Conservation (phyloP, 2,797 vertebrate genomes). For the Eidolon dupreanum region DNA sequence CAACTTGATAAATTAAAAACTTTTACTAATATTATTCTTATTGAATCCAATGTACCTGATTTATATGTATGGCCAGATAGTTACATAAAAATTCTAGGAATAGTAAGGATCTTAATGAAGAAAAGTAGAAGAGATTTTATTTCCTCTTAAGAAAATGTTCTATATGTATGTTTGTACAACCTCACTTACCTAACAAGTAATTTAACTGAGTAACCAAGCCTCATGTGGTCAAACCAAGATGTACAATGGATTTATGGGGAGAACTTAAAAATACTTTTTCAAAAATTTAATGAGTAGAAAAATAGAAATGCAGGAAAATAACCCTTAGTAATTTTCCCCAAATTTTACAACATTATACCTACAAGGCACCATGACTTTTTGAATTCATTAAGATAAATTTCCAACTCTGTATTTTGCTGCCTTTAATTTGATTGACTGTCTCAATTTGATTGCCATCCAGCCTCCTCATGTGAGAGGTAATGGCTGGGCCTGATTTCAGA, state of each 20-base stretch:
- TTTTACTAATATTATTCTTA: not conserved
- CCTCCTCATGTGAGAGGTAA: rapidly evolving
- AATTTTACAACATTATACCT: not conserved
- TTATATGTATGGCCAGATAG: not conserved
- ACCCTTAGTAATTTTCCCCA: not conserved
- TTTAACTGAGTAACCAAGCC: not conserved
- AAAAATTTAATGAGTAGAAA: not conserved
- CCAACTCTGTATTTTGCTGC: not conserved
- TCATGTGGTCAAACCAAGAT: not conserved
- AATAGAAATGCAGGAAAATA: not conserved
- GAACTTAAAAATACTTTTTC: not conserved
- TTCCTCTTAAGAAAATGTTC: not conserved
- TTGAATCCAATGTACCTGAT: not conserved
- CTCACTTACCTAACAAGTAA: not conserved
- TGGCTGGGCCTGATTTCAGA: not conserved
- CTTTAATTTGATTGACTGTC: not conserved
- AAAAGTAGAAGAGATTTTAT: not conserved
- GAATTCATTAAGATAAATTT: not conserved
- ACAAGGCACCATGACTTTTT: not conserved
- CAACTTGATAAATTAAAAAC: not conserved
- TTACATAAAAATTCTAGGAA: not conserved
- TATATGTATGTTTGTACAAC: not conserved
- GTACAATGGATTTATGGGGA: not conserved
- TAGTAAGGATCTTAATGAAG: not conserved
- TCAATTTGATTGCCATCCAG: rapidly evolving